These are phyloP conservation scores for Lithosia quadra DNA, from an alignment of 2,888 invertebrate genomes.

Conservation along the genomic window DNA sequence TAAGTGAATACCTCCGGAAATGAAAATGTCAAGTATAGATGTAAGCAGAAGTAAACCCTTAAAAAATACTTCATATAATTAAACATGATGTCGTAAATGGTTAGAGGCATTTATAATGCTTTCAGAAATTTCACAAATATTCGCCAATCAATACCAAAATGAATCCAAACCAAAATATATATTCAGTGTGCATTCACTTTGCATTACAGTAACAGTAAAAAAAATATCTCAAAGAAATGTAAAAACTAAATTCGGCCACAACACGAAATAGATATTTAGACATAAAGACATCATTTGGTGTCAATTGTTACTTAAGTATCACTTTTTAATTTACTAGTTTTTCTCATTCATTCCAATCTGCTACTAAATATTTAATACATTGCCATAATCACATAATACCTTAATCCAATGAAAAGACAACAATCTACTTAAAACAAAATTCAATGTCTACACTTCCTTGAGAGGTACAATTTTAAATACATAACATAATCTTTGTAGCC, in stretches of 20 bases:
- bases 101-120: slow-evolving; percentile 79
- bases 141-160: slow-evolving; percentile 66
- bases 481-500: slow-evolving; percentile 61
- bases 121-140: slow-evolving; percentile 59
- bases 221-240: slow-evolving; percentile 73
- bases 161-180: slow-evolving; percentile 63
- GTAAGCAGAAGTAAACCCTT: slow-evolving; percentile 66
- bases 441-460: slow-evolving; percentile 73
- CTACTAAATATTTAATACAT: slow-evolving; percentile 36
- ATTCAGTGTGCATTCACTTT: slow-evolving; percentile 70
- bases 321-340: slow-evolving; percentile 41
- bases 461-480: slow-evolving; percentile 60
- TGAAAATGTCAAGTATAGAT: slow-evolving; percentile 39
- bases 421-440: slow-evolving; percentile 56
- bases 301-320: slow-evolving; percentile 26
- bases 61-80: slow-evolving; percentile 62
- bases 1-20: slow-evolving; percentile 69
- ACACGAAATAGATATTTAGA: slow-evolving; percentile 29
- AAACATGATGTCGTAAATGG: slow-evolving; percentile 61
- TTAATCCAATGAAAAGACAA: slow-evolving; percentile 49
- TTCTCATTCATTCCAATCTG: slow-evolving; percentile 34
- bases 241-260: slow-evolving; percentile 58
- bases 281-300: slow-evolving; percentile 43
- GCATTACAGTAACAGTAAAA: slow-evolving; percentile 50
- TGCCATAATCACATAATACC: slow-evolving; percentile 37